Evolutionary conservation across 2,113 vertebrate genomes (phyloP).

Genomic region (Nestor notabilis): DNA sequence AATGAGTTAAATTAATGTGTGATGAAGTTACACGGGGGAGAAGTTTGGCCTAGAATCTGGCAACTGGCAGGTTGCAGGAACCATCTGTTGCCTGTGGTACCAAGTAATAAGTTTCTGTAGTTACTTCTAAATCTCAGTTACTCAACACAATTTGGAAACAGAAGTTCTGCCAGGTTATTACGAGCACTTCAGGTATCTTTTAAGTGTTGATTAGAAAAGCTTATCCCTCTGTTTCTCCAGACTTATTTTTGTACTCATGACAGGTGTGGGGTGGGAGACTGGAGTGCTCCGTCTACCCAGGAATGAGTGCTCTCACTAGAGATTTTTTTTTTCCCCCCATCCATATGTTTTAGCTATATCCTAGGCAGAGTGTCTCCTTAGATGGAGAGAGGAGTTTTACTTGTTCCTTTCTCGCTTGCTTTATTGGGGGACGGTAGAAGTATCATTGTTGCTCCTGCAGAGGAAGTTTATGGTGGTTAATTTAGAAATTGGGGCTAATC

Average conservation of each 20-base stretch:
- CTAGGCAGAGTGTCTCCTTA: neutral
- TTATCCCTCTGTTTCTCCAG: neutral
- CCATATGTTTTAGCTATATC: neutral
- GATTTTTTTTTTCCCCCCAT: neutral
- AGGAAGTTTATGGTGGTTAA: neutral
- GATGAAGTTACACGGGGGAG: conserved; percentile 4
- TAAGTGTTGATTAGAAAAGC: conserved; percentile 19
- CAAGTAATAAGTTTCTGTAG: conserved; percentile 42
- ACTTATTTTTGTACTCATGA: conserved; percentile 23
- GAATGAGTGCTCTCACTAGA: neutral
- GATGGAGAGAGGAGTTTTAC: neutral
- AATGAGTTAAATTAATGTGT: conserved; percentile 14
- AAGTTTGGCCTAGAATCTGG: conserved; percentile 23
- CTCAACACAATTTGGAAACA: conserved; percentile 8
- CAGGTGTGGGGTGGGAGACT: conserved; percentile 43
- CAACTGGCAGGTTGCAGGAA: conserved; percentile 44
- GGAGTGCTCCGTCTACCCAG: neutral
- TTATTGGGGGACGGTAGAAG: neutral
- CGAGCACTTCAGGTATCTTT: neutral
- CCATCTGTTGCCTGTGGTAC: conserved; percentile 36
- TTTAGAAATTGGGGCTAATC: neutral
- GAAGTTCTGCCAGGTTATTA: conserved; percentile 48
- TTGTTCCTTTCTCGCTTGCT: neutral
- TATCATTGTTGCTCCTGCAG: neutral
- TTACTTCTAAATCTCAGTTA: conserved; percentile 36